Conservation (phyloP, 2,113 vertebrate species). For the Gobiocypris rarus region DNA sequence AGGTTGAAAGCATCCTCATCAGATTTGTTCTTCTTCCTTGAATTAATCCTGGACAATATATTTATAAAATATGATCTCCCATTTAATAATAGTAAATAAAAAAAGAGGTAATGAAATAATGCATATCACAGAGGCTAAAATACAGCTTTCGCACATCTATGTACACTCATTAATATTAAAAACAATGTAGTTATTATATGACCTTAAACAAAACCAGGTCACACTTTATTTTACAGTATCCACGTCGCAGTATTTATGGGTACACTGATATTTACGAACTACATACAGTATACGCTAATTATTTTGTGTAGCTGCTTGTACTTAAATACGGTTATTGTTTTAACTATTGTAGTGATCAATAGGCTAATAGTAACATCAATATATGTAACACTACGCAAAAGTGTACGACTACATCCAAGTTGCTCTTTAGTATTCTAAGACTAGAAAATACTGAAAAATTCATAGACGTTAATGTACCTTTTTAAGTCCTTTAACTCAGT, state of each 20-base stretch:
- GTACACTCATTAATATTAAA: background rate
- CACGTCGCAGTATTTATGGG: background rate
- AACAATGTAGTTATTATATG: background rate
- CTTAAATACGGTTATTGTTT: background rate
- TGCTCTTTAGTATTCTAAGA: background rate
- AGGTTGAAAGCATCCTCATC: background rate
- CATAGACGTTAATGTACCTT: slow-evolving; percentile 35
- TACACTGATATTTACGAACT: background rate
- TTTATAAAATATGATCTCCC: background rate
- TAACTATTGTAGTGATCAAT: background rate
- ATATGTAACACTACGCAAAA: background rate
- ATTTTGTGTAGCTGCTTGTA: background rate
- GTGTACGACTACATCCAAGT: background rate
- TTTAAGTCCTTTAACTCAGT: slow-evolving; percentile 34
- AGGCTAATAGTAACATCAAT: background rate
- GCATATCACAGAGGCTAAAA: background rate
- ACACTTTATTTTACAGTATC: background rate
- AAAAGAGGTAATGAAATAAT: background rate
- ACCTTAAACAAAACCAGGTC: background rate
- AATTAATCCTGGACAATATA: background rate
- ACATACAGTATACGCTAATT: background rate
- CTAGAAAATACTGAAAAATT: too few relatives aligned
- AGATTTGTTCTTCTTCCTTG: background rate
- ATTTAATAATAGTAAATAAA: background rate
- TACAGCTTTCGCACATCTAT: background rate